phyloP scores from a whole-genome alignment of 1,140 invertebrate genomes.

The Bombus pascuorum region DNA sequence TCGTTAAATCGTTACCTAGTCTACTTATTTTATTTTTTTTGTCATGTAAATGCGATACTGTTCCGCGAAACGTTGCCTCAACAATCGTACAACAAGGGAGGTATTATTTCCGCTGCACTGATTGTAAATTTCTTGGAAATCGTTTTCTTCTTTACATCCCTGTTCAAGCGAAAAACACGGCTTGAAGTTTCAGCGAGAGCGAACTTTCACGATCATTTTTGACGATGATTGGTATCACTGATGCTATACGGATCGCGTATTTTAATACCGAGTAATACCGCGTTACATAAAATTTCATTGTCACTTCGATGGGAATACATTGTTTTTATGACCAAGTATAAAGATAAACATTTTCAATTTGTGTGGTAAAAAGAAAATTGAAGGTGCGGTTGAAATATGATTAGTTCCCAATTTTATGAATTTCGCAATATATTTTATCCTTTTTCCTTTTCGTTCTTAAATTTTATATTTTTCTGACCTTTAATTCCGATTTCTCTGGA shows the following conservation, averaged over 20 bases:
- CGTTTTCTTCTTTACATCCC: slow-evolving; percentile 40
- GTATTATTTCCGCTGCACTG: slow-evolving; percentile 34
- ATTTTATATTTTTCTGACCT: no score
- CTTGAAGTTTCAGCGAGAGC: slow-evolving; percentile 40
- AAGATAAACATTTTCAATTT: slow-evolving; percentile 16
- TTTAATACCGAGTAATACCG: slow-evolving; percentile 16
- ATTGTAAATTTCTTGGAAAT: slow-evolving; percentile 42
- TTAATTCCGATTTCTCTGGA: no score
- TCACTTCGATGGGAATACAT: neutral
- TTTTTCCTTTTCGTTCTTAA: neutral
- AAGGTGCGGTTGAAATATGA: no score
- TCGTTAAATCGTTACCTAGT: slow-evolving; percentile 9
- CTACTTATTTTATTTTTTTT: slow-evolving; percentile 5
- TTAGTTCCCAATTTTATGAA: no score
- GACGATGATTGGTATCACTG: slow-evolving; percentile 29
- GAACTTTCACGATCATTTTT: slow-evolving; percentile 32
- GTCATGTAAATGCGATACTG: neutral
- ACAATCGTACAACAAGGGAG: neutral
- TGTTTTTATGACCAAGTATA: neutral
- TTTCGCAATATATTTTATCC: no score
- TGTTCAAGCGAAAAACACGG: slow-evolving; percentile 31
- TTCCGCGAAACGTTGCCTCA: slow-evolving; percentile 32
- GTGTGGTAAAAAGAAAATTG: slow-evolving; percentile 5
- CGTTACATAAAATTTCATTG: slow-evolving; percentile 8
- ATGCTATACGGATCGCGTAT: slow-evolving; percentile 1